Conservation (phyloP, 2,888 invertebrate species). For the Teleogryllus oceanicus region DNA sequence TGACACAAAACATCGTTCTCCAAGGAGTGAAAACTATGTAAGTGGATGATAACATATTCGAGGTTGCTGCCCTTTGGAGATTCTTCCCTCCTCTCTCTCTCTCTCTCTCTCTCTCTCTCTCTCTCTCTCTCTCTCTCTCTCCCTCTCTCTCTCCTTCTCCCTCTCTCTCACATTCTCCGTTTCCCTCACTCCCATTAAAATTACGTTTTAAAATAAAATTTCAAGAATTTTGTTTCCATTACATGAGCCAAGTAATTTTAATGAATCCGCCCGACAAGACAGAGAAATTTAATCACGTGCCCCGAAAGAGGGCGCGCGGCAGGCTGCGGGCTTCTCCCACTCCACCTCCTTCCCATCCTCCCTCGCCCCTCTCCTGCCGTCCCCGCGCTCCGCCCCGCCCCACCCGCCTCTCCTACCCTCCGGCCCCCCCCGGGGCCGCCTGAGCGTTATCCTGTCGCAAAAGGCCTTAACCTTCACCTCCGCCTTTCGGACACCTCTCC, state of each 20-base stretch:
- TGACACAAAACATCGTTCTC: too few relatives aligned
- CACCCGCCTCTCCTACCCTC: not conserved
- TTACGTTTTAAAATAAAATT: not conserved
- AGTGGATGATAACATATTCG: too few relatives aligned
- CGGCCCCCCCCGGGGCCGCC: not conserved
- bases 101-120: too few relatives aligned
- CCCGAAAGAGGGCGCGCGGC: not conserved
- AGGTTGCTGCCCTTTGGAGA: too few relatives aligned
- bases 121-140: not conserved
- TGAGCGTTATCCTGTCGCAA: too few relatives aligned
- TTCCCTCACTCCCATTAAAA: not conserved
- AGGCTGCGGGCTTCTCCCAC: not conserved
- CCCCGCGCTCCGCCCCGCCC: not conserved
- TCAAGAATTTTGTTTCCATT: constrained; percentile 1
- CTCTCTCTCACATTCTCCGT: too few relatives aligned
- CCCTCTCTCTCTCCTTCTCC: not conserved
- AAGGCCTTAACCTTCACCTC: too few relatives aligned
- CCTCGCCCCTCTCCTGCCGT: not conserved
- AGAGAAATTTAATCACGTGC: not conserved
- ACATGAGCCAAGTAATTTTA: not conserved
- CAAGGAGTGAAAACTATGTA: too few relatives aligned
- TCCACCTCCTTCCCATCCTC: not conserved
- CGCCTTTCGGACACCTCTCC: too few relatives aligned
- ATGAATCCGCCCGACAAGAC: not conserved
- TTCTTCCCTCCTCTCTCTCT: too few relatives aligned